Evolutionary conservation across 2,797 vertebrate species (phyloP).

Genomic region (Notoglanidium macrostoma): DNA sequence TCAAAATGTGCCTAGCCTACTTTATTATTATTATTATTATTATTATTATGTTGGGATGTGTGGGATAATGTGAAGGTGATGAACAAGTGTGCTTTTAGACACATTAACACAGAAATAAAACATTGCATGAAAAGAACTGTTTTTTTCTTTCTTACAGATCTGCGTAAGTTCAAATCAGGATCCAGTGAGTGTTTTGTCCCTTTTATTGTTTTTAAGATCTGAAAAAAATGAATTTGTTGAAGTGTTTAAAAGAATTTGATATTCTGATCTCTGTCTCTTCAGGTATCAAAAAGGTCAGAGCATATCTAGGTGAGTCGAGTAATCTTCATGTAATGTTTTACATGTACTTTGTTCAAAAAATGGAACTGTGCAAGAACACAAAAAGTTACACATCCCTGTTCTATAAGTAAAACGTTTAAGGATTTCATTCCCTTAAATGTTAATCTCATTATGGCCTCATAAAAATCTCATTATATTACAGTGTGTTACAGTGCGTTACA

Average conservation of each 20-base stretch:
- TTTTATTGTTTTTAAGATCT: background rate
- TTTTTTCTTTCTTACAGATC: conserved; percentile 62
- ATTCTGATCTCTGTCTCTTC: conserved; percentile 17
- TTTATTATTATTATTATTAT: too few relatives aligned
- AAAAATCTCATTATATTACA: background rate
- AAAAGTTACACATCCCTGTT: background rate
- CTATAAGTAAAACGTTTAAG: background rate
- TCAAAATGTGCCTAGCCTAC: too few relatives aligned
- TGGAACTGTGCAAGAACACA: background rate
- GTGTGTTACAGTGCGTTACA: background rate
- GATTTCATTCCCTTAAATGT: background rate
- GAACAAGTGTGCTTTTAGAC: background rate
- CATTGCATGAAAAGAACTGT: background rate
- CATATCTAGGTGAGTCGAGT: conserved; percentile 70
- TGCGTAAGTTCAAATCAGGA: conserved; percentile 63
- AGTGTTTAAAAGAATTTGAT: background rate
- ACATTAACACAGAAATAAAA: background rate
- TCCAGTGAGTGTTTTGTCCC: background rate
- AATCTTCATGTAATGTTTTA: background rate
- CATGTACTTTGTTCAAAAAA: background rate
- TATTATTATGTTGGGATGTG: background rate
- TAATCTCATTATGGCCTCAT: background rate
- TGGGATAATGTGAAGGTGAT: background rate
- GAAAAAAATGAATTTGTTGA: background rate
- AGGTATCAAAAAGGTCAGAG: conserved; percentile 74